A percentile compares a stretch with the other conserved stretches of the same genome.
Conservation (phyloP, 2,888 invertebrate genomes). For the Torymus aiolomorphi region DNA sequence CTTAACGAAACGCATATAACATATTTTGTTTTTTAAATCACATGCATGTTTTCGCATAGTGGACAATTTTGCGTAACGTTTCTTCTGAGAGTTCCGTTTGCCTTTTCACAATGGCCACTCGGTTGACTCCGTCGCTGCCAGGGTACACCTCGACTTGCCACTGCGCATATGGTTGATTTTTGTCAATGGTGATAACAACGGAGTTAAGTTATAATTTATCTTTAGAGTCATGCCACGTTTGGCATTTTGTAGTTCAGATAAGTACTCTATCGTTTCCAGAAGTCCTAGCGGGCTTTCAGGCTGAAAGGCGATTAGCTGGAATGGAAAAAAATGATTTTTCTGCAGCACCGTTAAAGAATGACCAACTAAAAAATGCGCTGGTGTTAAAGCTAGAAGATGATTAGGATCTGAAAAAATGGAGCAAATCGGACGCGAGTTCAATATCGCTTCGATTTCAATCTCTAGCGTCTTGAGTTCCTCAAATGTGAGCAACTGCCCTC, state of each 20-base stretch:
- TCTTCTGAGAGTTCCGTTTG: too few relatives aligned
- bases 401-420: background rate
- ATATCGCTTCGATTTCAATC: conserved; percentile 4
- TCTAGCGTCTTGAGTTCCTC: background rate
- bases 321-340: background rate
- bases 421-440: background rate
- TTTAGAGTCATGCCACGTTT: background rate
- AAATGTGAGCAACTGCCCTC: background rate
- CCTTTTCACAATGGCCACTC: too few relatives aligned
- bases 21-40: too few relatives aligned
- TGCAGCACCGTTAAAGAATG: background rate
- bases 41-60: too few relatives aligned
- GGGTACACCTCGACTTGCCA: too few relatives aligned
- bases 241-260: background rate
- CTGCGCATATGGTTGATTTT: background rate
- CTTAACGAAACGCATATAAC: too few relatives aligned
- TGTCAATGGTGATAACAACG: background rate
- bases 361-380: background rate
- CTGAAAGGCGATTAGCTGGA: conserved; percentile 1
- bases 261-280: conserved; percentile 5
- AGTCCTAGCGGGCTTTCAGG: background rate
- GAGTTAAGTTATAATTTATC: background rate
- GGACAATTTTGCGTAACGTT: too few relatives aligned
- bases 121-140: too few relatives aligned
- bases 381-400: background rate